Conservation (phyloP, 2,113 vertebrate genomes). For the Lampris incognitus region DNA sequence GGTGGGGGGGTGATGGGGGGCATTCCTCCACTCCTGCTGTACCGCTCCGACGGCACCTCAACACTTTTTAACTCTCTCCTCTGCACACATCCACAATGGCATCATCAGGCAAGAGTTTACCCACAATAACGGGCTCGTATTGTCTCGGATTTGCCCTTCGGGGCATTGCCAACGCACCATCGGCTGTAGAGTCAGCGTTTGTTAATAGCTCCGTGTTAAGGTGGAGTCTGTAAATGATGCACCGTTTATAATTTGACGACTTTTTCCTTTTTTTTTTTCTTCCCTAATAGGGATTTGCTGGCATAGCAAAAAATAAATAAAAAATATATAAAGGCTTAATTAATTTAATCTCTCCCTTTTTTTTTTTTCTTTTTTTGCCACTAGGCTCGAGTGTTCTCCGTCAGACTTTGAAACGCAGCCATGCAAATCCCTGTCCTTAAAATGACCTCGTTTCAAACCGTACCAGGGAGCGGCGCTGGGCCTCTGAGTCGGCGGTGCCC, state of each 20-base stretch:
- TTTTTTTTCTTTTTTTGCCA: not conserved
- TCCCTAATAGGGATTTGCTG: not conserved
- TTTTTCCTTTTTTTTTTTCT: not conserved
- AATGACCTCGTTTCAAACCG: conserved; percentile 65
- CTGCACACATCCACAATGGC: not conserved
- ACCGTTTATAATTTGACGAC: not conserved
- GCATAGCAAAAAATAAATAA: not conserved
- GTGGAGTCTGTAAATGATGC: not conserved
- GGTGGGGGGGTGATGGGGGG: conserved; percentile 5
- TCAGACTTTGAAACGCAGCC: conserved; percentile 45
- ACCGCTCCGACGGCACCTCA: conserved; percentile 14
- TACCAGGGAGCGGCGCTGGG: conserved; percentile 33
- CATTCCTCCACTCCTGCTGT: conserved; percentile 25
- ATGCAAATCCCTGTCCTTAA: conserved; percentile 61
- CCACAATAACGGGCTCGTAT: no score
- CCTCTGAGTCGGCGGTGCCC: conserved; percentile 24
- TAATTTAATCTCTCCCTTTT: conserved; percentile 14
- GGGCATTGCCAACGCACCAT: not conserved
- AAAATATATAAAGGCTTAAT: not conserved
- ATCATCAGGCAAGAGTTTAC: no score
- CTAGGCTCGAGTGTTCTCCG: conserved; percentile 28
- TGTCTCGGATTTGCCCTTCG: conserved; percentile 18
- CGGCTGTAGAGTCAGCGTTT: conserved; percentile 8
- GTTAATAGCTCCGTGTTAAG: not conserved
- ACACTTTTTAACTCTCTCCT: not conserved